These are phyloP conservation scores for Erinaceus europaeus DNA, from an alignment of 2,113 vertebrate species.

Conservation along the genomic window DNA sequence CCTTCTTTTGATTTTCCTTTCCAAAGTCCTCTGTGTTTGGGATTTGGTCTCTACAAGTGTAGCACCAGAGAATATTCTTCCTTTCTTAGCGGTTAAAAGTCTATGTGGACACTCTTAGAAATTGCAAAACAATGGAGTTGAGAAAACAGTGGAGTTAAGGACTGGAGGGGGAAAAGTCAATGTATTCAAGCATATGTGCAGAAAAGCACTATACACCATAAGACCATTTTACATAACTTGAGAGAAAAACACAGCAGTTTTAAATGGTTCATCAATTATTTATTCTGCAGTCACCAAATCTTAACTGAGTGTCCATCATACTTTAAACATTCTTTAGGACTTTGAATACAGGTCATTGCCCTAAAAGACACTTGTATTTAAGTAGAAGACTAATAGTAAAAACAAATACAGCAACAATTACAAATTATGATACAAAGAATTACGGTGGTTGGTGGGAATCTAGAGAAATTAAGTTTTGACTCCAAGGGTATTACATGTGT, in stretches of 20 bases:
- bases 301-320: not conserved
- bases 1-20: not conserved
- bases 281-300: not conserved
- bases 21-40: not conserved
- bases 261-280: not conserved
- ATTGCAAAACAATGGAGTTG: not conserved
- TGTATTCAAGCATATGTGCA: not conserved
- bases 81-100: not conserved
- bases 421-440: not conserved
- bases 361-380: not conserved
- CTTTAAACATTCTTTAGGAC: not conserved
- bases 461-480: not conserved
- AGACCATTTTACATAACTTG: not conserved
- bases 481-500: not conserved
- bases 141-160: not conserved
- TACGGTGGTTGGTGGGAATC: not conserved
- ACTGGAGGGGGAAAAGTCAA: not conserved
- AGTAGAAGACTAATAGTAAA: not conserved
- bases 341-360: not conserved
- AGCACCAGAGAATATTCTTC: not conserved
- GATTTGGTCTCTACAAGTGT: not conserved
- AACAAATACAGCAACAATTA: not conserved
- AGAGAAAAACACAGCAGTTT: not conserved
- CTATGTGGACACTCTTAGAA: slow-evolving; percentile 20
- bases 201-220: not conserved